Evolutionary conservation across 1,140 invertebrate species (phyloP).

Genomic region (Bombus pyrosoma): DNA sequence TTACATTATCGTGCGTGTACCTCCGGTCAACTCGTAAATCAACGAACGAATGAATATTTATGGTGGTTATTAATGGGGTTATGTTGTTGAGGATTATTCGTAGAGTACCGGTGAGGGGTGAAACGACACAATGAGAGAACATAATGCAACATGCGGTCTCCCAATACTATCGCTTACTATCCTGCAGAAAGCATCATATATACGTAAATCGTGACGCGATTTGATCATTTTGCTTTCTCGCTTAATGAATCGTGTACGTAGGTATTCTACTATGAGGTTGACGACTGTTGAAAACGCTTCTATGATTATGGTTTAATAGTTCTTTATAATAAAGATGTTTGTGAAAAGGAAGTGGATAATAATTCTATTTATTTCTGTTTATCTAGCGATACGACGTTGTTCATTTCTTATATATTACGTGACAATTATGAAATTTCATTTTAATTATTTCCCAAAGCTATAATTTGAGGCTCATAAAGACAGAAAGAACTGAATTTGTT

Average conservation of each 20-base stretch:
- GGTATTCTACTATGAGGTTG: no score
- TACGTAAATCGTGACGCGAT: conserved; percentile 11
- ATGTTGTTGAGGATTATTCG: conserved; percentile 71
- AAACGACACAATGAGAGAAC: conserved; percentile 61
- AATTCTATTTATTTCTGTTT: background rate
- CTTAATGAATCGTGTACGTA: background rate
- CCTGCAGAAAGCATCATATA: conserved; percentile 39
- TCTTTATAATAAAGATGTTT: background rate
- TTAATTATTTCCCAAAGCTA: no score
- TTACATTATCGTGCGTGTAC: conserved; percentile 46
- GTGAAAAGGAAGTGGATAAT: background rate
- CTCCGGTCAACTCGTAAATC: conserved; percentile 67
- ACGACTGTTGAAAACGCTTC: no score
- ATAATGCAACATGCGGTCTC: conserved; percentile 67
- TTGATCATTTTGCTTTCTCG: conserved; percentile 10
- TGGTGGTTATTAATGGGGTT: conserved; percentile 75
- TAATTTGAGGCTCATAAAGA: no score
- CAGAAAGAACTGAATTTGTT: no score
- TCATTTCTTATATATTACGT: no score
- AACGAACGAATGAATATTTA: conserved; percentile 74
- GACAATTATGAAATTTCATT: no score
- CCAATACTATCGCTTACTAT: conserved; percentile 18
- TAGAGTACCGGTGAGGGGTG: conserved; percentile 36
- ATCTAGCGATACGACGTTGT: no score
- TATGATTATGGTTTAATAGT: background rate